phyloP scores from a whole-genome alignment of 2,113 vertebrate species.

The Trichechus manatus region DNA sequence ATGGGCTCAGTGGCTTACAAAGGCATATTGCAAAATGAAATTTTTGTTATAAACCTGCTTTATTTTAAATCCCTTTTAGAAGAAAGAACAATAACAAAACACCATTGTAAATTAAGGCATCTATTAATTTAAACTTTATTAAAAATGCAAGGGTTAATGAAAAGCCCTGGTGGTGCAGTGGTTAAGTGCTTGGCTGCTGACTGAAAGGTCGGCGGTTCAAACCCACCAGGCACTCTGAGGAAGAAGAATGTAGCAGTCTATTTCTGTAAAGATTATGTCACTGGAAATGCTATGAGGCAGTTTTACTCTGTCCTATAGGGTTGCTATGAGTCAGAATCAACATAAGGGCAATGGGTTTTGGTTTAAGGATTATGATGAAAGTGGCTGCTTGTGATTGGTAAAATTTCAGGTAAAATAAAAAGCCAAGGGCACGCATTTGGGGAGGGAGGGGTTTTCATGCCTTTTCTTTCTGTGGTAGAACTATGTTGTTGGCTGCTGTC shows the following conservation, averaged over 20 bases:
- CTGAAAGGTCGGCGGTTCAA: neutral
- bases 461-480: conserved; percentile 86
- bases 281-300: neutral
- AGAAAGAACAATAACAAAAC: neutral
- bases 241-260: neutral
- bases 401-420: neutral
- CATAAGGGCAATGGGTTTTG: neutral
- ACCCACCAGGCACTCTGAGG: too few species aligned
- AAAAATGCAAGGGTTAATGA: neutral
- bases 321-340: neutral
- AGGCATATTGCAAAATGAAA: neutral
- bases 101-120: neutral
- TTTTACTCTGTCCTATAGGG: neutral
- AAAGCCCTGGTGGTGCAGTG: neutral
- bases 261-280: neutral
- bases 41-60: neutral
- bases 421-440: neutral
- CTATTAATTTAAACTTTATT: neutral
- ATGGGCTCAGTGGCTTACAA: neutral
- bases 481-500: conserved; percentile 59
- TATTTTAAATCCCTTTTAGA: neutral
- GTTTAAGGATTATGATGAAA: neutral
- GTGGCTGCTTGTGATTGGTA: neutral
- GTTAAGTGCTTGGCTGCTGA: neutral
- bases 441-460: conserved; percentile 34